These are phyloP conservation scores for Colaptes auratus DNA, from an alignment of 2,113 vertebrate genomes.

Conservation along the genomic window DNA sequence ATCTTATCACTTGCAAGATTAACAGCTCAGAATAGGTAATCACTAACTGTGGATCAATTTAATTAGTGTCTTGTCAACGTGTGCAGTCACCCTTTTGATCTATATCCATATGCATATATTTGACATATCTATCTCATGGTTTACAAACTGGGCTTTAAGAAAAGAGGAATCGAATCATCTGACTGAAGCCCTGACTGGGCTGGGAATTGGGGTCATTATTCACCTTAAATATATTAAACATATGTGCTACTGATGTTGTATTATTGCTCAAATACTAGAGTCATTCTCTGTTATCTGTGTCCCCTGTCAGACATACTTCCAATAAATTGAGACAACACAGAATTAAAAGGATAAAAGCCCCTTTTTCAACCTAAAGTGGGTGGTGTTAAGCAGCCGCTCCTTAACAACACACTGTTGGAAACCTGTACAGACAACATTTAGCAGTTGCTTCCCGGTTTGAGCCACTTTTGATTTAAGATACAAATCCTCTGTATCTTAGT, in stretches of 20 bases:
- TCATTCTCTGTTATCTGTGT: neutral
- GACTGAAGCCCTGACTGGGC: neutral
- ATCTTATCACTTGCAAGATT: neutral
- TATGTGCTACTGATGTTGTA: accelerated
- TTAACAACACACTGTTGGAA: neutral
- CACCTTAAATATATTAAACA: neutral
- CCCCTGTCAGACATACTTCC: neutral
- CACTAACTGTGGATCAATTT: slow-evolving; percentile 25
- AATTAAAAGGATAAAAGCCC: neutral
- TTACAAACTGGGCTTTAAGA: neutral
- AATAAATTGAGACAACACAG: neutral
- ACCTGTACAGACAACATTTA: neutral
- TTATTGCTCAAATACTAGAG: neutral
- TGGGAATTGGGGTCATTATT: neutral
- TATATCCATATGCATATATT: neutral
- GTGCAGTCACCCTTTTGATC: slow-evolving; percentile 6
- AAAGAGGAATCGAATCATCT: neutral
- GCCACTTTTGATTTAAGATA: neutral
- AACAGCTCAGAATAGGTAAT: neutral
- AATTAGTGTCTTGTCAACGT: slow-evolving; percentile 35
- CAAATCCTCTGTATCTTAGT: neutral
- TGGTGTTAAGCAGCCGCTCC: neutral
- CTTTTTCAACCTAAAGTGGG: neutral
- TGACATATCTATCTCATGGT: neutral
- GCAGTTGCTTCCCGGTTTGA: neutral